Percentiles rank a stretch among this genome's conserved stretches.
Evolutionary conservation across 2,113 vertebrate genomes (phyloP).

Genomic region (Procavia capensis): DNA sequence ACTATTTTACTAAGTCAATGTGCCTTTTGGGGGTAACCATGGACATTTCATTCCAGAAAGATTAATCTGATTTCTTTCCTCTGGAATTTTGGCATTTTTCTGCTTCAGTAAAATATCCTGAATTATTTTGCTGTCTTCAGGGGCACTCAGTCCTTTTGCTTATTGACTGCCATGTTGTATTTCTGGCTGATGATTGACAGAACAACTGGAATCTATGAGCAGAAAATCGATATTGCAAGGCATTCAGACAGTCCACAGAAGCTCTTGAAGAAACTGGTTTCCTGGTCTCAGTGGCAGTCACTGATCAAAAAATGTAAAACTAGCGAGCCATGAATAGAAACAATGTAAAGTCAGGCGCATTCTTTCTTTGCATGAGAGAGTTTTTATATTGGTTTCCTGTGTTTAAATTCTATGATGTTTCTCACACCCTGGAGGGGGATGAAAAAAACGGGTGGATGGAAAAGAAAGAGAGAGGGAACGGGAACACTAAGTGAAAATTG

Average conservation of each 20-base stretch:
- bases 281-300: conserved; percentile 90
- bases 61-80: conserved; percentile 65
- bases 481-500: neutral
- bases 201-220: conserved; percentile 89
- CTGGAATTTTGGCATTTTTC: conserved; percentile 71
- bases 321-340: conserved; percentile 93
- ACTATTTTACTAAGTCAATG: neutral
- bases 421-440: conserved; percentile 74
- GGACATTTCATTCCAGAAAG: conserved; percentile 57
- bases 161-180: conserved; percentile 93
- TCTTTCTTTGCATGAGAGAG: conserved; percentile 85
- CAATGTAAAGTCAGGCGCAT: conserved; percentile 90
- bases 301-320: conserved; percentile 94
- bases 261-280: conserved; percentile 91
- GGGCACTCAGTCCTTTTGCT: conserved; percentile 87
- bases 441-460: neutral
- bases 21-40: neutral
- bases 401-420: conserved; percentile 83
- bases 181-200: conserved; percentile 94
- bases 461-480: neutral
- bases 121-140: conserved; percentile 84
- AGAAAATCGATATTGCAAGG: conserved; percentile 94
- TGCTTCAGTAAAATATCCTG: conserved; percentile 43
- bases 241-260: conserved; percentile 89
- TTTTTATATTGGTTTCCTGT: conserved; percentile 87